Evolutionary conservation across 2,113 vertebrate genomes (phyloP).

Genomic region (Apodemus speciosus): DNA sequence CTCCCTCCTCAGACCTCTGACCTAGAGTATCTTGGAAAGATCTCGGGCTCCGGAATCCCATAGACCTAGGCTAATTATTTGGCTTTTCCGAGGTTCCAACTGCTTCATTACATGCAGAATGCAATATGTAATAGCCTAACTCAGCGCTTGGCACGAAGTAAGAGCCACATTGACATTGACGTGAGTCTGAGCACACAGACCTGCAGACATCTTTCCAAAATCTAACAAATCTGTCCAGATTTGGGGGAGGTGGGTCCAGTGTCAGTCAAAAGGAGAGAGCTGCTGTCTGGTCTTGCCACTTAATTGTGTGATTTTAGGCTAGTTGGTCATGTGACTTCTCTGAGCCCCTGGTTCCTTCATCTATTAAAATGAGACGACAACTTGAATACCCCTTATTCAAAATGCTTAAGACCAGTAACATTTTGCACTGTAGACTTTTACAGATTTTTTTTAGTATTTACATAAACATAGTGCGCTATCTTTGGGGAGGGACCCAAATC

Average conservation of each 20-base stretch:
- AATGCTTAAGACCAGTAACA: not conserved
- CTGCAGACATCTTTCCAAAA: not conserved
- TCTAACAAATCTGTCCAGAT: not conserved
- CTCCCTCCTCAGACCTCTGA: not conserved
- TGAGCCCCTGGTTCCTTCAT: not conserved
- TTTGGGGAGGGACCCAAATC: not conserved
- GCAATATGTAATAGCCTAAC: not conserved
- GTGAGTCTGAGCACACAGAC: not conserved
- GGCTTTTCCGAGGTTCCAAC: not conserved
- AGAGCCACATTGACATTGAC: not conserved
- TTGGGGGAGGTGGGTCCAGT: not conserved
- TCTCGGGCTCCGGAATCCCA: not conserved
- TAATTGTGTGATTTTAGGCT: not conserved
- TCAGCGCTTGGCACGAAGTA: not conserved
- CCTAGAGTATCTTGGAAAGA: not conserved
- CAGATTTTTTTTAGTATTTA: not conserved
- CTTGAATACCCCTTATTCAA: not conserved
- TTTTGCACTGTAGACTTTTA: not conserved
- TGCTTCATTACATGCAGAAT: not conserved
- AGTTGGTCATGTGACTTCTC: not conserved
- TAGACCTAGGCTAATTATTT: not conserved
- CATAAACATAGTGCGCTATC: not conserved
- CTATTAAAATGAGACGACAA: not conserved
- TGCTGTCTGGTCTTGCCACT: not conserved
- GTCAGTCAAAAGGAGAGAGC: not conserved